Evolutionary conservation across 2,888 invertebrate genomes (phyloP), one percentile per base, ranked within the genome.

Genomic region (Cephonodes hylas): DNA sequence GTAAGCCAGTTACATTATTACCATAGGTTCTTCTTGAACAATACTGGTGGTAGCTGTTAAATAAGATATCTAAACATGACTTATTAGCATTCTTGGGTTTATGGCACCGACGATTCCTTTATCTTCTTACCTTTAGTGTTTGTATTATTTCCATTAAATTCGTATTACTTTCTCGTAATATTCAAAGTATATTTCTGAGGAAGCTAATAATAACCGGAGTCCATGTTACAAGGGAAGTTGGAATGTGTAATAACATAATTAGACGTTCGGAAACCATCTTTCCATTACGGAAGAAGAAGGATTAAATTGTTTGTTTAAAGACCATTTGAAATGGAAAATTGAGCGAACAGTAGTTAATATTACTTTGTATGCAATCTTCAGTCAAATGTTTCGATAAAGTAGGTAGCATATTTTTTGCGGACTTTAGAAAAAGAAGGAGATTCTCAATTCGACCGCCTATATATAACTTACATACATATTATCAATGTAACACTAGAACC

Each of bases 21-120:
- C 75, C 78, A 81, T 80, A 76, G 69, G 60, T 63, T 76, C 75
- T 70, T 76, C 75, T 74, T 69, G 69, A 72, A 78, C 69, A 76
- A 69, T 73, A 66, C 66, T 61, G 42, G 63, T 20, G 59, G 45
- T 42, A 46, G 23, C 58, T 45, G 42, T 57, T 59, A 58, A 31
- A 31, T 38, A 22, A 57, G 60, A 18, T 25, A 22, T 31, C 42
- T 10, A 48, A 62, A 61, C 38, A 58, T 66, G 66, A 72, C 64
- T 62, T 61, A 66, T 61, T 25, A 53, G 44, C 10, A 58, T 42
- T 46, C 15, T 58, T 25, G 5, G 31, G 10, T 58, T 23, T 22
- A 58, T 46, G 23, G 10, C 18, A 60, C 42, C 13, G 23, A 13
- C 1, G 6, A 18, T 18, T 2, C 38, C 22, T 59, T 31, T 34